These are phyloP conservation scores for Aradus depressus DNA, from an alignment of 2,888 invertebrate genomes.

Conservation along the genomic window DNA sequence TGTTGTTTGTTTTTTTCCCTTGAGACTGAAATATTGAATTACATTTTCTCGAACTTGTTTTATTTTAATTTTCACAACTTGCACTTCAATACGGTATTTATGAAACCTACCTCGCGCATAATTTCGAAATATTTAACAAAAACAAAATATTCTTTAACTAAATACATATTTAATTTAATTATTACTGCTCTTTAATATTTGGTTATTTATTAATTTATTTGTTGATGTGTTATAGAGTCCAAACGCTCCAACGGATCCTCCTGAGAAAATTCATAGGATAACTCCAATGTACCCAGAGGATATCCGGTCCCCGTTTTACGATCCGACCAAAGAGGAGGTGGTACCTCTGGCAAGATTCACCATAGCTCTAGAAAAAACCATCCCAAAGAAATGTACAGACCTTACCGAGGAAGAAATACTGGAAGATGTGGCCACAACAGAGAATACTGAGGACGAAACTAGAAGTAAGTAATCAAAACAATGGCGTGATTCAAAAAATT, in stretches of 20 bases:
- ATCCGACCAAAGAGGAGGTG: slow-evolving; percentile 54
- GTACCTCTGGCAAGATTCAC: slow-evolving; percentile 74
- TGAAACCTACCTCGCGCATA: too few relatives aligned
- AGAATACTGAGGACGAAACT: slow-evolving; percentile 54
- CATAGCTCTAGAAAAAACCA: slow-evolving; percentile 50
- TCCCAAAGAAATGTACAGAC: slow-evolving; percentile 33
- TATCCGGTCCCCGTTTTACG: slow-evolving; percentile 84
- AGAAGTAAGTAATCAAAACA: slow-evolving; percentile 46
- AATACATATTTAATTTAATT: too few relatives aligned
- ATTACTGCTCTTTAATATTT: too few relatives aligned
- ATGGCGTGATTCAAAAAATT: not conserved
- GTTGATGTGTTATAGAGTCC: slow-evolving; percentile 49
- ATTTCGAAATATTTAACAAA: too few relatives aligned
- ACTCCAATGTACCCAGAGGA: slow-evolving; percentile 86
- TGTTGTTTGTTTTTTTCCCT: too few relatives aligned
- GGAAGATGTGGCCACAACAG: slow-evolving; percentile 39
- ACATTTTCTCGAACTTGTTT: too few relatives aligned
- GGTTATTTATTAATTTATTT: not conserved
- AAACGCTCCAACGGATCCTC: slow-evolving; percentile 62
- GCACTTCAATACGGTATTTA: too few relatives aligned
- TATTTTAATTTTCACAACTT: too few relatives aligned
- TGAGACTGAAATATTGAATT: too few relatives aligned
- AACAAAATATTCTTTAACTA: too few relatives aligned
- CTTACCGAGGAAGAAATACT: slow-evolving; percentile 30
- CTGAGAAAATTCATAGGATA: slow-evolving; percentile 77